These are phyloP conservation scores for Falco biarmicus DNA, from an alignment of 2,797 vertebrate species.

Conservation along the genomic window DNA sequence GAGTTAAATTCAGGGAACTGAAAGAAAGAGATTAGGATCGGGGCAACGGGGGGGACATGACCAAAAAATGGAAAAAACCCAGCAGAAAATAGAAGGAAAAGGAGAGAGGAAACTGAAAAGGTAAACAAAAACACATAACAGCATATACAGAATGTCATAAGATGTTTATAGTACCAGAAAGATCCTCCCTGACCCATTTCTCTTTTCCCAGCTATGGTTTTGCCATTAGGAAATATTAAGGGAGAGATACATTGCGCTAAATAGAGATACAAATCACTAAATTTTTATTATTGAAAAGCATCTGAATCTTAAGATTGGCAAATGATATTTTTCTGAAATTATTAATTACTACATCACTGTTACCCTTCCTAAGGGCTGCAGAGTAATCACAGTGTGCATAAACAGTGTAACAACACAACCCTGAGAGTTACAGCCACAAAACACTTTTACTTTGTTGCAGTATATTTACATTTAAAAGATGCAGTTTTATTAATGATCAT, in stretches of 20 bases:
- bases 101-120: neutral
- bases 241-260: neutral
- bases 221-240: neutral
- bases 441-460: neutral
- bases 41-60: too few relatives aligned
- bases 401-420: neutral
- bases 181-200: neutral
- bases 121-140: neutral
- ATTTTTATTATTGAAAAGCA: neutral
- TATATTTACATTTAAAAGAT: slow-evolving; percentile 16
- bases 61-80: too few relatives aligned
- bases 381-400: neutral
- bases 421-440: neutral
- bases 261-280: neutral
- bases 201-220: neutral
- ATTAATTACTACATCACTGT: neutral
- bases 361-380: neutral
- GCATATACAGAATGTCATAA: neutral
- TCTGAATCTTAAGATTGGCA: neutral
- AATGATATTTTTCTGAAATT: neutral
- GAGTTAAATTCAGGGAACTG: neutral
- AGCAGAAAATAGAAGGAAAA: neutral
- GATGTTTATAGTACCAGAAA: neutral
- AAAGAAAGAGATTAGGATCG: neutral
- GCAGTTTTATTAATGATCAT: neutral